These are phyloP conservation scores for Potamilus streckersoni DNA, from an alignment of 1,140 invertebrate species.

Conservation along the genomic window DNA sequence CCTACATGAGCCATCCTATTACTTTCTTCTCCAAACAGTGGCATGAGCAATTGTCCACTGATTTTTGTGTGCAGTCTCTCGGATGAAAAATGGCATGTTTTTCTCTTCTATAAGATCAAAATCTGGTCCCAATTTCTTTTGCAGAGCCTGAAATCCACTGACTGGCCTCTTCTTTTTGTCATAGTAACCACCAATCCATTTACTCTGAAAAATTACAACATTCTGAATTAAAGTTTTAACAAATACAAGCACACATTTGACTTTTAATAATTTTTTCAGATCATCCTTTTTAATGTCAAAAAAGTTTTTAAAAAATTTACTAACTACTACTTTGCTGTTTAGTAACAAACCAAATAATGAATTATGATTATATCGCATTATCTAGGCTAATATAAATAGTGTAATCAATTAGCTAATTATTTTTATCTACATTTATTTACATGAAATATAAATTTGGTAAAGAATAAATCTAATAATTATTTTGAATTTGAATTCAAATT, in stretches of 20 bases:
- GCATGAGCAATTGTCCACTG: conserved; percentile 66
- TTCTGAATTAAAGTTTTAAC: neutral
- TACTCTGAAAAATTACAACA: conserved; percentile 45
- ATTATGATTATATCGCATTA: too few species aligned
- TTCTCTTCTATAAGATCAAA: conserved; percentile 61
- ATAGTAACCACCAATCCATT: conserved; percentile 64
- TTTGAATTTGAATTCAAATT: neutral
- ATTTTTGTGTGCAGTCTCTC: conserved; percentile 66
- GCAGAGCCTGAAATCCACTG: conserved; percentile 59
- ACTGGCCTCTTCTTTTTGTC: conserved; percentile 49
- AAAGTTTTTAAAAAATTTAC: neutral
- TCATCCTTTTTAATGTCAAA: neutral
- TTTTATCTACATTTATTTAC: neutral
- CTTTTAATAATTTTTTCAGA: neutral
- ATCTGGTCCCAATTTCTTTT: conserved; percentile 47
- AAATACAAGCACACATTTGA: neutral
- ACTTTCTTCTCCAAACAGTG: conserved; percentile 66
- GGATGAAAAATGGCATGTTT: conserved; percentile 66
- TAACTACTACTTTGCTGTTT: too few species aligned
- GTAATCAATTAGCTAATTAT: too few species aligned
- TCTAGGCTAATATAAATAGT: too few species aligned
- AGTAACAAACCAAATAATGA: too few species aligned
- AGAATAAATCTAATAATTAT: neutral
- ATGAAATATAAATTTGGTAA: neutral
- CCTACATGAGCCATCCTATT: neutral